Percentiles rank a stretch among this genome's conserved stretches.
These are phyloP conservation scores for Phasia obesa DNA, from an alignment of 2,888 invertebrate genomes.

Conservation along the genomic window DNA sequence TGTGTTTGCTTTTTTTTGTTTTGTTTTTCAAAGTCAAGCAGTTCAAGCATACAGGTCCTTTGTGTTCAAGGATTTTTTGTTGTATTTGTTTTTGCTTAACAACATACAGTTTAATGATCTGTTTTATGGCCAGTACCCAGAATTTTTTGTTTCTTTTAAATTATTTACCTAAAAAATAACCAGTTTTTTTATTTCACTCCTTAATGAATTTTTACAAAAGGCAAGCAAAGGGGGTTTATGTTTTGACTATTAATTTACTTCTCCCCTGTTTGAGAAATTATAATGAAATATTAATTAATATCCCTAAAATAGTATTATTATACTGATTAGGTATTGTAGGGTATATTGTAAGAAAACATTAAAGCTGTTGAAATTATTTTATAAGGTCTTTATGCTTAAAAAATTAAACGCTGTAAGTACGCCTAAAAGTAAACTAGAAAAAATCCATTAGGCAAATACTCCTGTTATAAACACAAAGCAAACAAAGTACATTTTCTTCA, in stretches of 20 bases:
- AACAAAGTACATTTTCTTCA: too few relatives aligned
- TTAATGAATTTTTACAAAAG: constrained; percentile 15
- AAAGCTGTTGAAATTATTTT: too few relatives aligned
- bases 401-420: too few relatives aligned
- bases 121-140: constrained; percentile 33
- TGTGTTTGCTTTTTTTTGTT: not conserved
- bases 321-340: too few relatives aligned
- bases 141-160: constrained; percentile 2
- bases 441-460: too few relatives aligned
- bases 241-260: constrained; percentile 15
- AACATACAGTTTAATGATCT: constrained; percentile 47
- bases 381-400: too few relatives aligned
- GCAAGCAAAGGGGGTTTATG: constrained; percentile 1
- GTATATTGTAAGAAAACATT: too few relatives aligned
- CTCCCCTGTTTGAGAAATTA: constrained; percentile 1
- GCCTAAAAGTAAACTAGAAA: too few relatives aligned
- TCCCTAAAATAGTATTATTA: too few relatives aligned
- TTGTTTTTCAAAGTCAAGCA: constrained; percentile 21
- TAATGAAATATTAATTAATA: too few relatives aligned
- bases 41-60: constrained; percentile 33
- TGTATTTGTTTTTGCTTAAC: constrained; percentile 1
- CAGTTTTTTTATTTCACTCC: not conserved
- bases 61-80: constrained; percentile 47
- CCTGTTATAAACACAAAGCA: too few relatives aligned
- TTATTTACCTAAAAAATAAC: not conserved